phyloP scores from a whole-genome alignment of 2,797 vertebrate species.

The Picus viridis region DNA sequence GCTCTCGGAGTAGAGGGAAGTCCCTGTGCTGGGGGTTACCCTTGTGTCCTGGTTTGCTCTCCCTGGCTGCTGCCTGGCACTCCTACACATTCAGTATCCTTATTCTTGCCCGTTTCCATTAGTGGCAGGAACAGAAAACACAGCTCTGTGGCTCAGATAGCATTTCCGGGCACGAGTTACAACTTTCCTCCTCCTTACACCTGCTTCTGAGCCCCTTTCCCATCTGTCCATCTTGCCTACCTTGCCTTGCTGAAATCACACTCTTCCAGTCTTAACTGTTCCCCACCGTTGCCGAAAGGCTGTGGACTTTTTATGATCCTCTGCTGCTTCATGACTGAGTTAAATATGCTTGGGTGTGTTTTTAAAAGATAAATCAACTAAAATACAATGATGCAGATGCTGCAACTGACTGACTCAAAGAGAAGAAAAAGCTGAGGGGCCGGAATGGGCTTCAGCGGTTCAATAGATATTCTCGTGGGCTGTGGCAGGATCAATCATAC shows the following conservation, averaged over 20 bases:
- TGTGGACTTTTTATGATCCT: background rate
- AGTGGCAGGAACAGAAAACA: background rate
- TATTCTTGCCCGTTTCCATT: background rate
- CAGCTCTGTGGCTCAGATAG: accelerated
- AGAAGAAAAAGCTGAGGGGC: background rate
- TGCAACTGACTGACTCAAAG: background rate
- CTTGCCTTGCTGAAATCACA: background rate
- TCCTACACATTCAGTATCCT: background rate
- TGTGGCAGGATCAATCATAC: constrained; percentile 2
- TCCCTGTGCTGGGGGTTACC: accelerated
- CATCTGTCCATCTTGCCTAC: accelerated
- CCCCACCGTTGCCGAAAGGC: background rate
- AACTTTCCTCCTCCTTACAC: background rate
- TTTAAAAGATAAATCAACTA: constrained; percentile 7
- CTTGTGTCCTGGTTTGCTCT: background rate
- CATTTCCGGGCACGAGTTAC: background rate
- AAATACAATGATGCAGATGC: background rate
- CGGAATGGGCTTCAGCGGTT: background rate
- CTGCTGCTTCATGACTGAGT: background rate
- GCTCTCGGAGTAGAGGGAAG: accelerated
- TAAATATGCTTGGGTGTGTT: background rate
- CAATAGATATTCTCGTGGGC: background rate
- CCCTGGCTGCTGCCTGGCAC: background rate
- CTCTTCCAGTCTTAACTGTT: background rate
- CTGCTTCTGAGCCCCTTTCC: background rate